Evolutionary conservation across 2,113 vertebrate species (phyloP).

Genomic region (Larimichthys crocea): DNA sequence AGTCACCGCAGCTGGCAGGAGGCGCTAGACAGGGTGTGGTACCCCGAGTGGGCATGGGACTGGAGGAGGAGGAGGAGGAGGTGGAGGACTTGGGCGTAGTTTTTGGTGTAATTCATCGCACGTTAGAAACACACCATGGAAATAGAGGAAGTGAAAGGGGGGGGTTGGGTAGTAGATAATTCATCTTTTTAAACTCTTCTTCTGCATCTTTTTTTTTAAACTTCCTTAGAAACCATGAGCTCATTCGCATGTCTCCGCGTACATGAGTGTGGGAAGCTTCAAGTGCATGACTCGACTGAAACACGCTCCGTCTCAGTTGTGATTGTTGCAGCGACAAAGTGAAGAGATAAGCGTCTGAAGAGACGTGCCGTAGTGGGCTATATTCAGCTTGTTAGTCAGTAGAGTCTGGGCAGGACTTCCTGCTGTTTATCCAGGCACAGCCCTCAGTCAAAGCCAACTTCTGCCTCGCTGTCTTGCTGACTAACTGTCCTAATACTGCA

Average conservation of each 20-base stretch:
- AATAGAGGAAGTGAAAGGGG: constrained; percentile 74
- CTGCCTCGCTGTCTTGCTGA: constrained; percentile 35
- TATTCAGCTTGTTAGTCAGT: constrained; percentile 33
- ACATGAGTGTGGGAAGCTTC: neutral
- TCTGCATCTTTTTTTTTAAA: neutral
- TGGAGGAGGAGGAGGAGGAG: neutral
- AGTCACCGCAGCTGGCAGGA: constrained; percentile 44
- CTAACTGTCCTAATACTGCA: constrained; percentile 30
- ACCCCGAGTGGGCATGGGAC: constrained; percentile 8
- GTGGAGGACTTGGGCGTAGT: constrained; percentile 5
- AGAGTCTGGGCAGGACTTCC: constrained; percentile 58
- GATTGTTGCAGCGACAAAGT: constrained; percentile 15
- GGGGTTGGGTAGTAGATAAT: constrained; percentile 25
- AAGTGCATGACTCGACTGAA: neutral
- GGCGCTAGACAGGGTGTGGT: constrained; percentile 52
- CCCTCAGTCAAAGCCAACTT: constrained; percentile 13
- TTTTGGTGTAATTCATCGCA: constrained; percentile 16
- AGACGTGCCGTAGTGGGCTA: neutral
- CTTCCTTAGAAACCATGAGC: constrained; percentile 10
- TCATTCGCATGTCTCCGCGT: neutral
- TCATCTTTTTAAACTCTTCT: neutral
- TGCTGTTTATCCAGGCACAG: constrained; percentile 44
- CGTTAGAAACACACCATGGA: constrained; percentile 16
- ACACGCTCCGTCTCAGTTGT: neutral
- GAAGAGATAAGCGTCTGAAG: constrained; percentile 7